Percentiles rank a stretch among this genome's conserved stretches.
phyloP scores from a whole-genome alignment of 1,140 invertebrate genomes.

The Euglossa dilemma region DNA sequence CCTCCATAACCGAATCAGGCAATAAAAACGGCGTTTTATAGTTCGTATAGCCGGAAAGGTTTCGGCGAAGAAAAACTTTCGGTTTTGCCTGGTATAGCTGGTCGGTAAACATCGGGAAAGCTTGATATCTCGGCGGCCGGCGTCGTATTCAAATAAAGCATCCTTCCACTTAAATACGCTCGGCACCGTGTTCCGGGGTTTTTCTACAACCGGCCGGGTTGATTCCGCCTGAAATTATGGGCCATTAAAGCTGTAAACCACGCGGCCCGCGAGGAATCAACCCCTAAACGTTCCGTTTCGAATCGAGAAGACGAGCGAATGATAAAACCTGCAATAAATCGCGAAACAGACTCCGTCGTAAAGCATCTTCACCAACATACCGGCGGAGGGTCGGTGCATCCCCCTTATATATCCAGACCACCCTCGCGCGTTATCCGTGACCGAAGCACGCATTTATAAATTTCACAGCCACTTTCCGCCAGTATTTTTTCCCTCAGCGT shows the following conservation, averaged over 20 bases:
- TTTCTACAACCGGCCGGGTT: not conserved
- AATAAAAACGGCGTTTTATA: constrained; percentile 47
- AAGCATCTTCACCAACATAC: not conserved
- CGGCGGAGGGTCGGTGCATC: not conserved
- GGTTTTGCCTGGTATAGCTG: not conserved
- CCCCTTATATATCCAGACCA: not conserved
- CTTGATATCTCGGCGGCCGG: not conserved
- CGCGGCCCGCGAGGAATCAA: not conserved
- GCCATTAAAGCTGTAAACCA: not conserved
- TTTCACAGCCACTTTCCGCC: constrained; percentile 17
- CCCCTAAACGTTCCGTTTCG: not conserved
- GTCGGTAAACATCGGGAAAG: not conserved
- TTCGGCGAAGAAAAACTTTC: constrained; percentile 8
- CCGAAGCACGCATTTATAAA: constrained; percentile 31
- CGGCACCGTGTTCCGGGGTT: not conserved
- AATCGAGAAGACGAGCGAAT: not conserved
- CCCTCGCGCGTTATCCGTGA: not conserved
- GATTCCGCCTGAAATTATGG: not conserved
- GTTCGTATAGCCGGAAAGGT: constrained; percentile 10
- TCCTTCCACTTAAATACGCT: not conserved
- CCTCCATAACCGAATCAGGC: constrained; percentile 43
- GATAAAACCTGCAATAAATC: constrained; percentile 1
- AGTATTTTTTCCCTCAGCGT: constrained; percentile 7
- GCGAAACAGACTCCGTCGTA: not conserved
- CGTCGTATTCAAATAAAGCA: constrained; percentile 17